Percentiles rank a stretch among this genome's conserved stretches.
phyloP scores from a whole-genome alignment of 2,888 invertebrate genomes.

The Caenorhabditis sulstoni region DNA sequence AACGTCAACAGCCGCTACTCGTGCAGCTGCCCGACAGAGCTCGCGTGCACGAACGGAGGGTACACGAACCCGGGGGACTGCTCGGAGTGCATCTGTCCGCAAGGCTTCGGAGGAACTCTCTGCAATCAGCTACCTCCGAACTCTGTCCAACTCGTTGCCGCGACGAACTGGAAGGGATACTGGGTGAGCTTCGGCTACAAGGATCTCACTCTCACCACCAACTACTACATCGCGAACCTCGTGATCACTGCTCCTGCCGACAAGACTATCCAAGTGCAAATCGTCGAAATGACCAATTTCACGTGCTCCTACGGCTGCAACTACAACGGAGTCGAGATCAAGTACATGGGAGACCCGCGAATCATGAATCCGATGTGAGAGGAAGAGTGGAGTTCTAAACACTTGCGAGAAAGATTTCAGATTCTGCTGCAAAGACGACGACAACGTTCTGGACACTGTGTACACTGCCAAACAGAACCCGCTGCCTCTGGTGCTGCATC shows the following conservation, averaged over 20 bases:
- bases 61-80: constrained; percentile 39
- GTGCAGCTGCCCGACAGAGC: constrained; percentile 2
- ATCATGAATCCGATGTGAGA: constrained; percentile 36
- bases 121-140: constrained; percentile 24
- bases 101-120: constrained; percentile 28
- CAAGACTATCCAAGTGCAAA: constrained; percentile 30
- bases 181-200: constrained; percentile 44
- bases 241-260: constrained; percentile 25
- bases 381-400: not conserved
- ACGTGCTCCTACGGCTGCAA: constrained; percentile 40
- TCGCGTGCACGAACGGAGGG: constrained; percentile 30
- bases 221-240: constrained; percentile 26
- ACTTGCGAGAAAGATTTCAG: constrained; percentile 2
- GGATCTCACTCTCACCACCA: constrained; percentile 29
- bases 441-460: not conserved
- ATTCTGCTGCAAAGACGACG: constrained; percentile 20
- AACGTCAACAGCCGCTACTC: constrained; percentile 25
- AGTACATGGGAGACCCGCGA: constrained; percentile 33
- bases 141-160: constrained; percentile 25
- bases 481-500: constrained; percentile 32
- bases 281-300: constrained; percentile 20
- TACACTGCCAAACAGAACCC: constrained; percentile 30
- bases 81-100: constrained; percentile 25
- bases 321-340: constrained; percentile 48
- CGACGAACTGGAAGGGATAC: constrained; percentile 37